These are phyloP conservation scores for Aegithalos caudatus DNA, from an alignment of 2,113 vertebrate species.

Conservation along the genomic window DNA sequence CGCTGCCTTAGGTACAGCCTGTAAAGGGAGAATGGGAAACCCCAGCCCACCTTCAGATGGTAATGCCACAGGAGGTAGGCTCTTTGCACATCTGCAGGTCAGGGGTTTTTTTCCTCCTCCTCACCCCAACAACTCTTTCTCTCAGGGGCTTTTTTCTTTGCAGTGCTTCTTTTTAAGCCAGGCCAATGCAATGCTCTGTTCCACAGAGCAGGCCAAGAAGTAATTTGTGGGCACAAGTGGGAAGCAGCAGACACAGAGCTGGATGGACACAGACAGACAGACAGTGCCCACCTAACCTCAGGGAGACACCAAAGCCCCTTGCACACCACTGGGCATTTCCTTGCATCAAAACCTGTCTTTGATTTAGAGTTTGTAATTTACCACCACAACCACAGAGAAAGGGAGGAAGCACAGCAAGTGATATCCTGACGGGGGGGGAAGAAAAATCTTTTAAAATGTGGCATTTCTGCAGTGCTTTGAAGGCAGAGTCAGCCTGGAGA, in stretches of 20 bases:
- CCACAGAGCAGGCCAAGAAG: neutral
- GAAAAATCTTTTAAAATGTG: neutral
- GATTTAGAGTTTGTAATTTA: neutral
- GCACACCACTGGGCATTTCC: neutral
- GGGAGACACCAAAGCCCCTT: neutral
- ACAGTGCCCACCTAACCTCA: fast-evolving
- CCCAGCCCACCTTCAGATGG: neutral
- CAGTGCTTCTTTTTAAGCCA: neutral
- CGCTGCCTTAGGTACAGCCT: neutral
- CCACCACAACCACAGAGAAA: neutral
- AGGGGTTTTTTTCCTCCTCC: fast-evolving
- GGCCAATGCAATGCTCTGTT: neutral
- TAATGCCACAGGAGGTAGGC: fast-evolving
- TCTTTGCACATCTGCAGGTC: neutral
- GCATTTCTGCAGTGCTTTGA: conserved; percentile 3
- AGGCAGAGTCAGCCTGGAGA: neutral
- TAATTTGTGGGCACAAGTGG: neutral
- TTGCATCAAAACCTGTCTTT: neutral
- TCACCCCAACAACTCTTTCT: neutral
- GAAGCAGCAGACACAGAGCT: neutral
- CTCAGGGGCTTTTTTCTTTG: neutral
- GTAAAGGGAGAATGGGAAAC: neutral
- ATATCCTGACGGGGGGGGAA: fast-evolving
- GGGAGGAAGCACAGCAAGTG: neutral
- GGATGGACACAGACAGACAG: fast-evolving